Evolutionary conservation across 2,888 invertebrate species (phyloP), one percentile per base, ranked within the genome.

Genomic region (Azorinus chamasolen): DNA sequence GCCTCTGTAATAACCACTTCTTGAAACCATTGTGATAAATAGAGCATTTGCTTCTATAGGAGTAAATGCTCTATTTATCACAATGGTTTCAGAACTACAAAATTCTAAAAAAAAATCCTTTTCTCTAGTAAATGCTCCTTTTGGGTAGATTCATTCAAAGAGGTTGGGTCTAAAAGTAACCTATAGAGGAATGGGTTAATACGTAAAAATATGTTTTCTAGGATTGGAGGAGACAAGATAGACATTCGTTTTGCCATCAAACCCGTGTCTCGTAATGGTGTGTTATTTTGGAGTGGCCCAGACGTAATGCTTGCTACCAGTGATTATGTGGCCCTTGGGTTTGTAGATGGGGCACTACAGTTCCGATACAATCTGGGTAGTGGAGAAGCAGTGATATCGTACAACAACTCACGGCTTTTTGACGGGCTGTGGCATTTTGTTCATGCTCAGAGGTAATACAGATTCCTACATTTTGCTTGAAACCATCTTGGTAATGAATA

Each of bases 191-290:
- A n/a, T n/a, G n/a, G n/a, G n/a, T n/a, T n/a, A n/a, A n/a, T n/a
- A n/a, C n/a, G n/a, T n/a, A n/a, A n/a, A n/a, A n/a, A n/a, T 59
- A 22, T 57, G 8, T 32, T 66, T 66, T 74, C 88, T 16, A 96
- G 97, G 92, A 94, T 98, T 84, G 95, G 96, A 73, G 96, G 97
- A 89, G 96, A 96, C 93, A 96, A 96, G 83, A 95, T 97, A 85
- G 97, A 97, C 93, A 96, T 98, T 90, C 97, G 97, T 94, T 95
- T 98, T 93, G 94, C 97, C 85, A 96, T 98, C 93, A 95, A 96
- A 82, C 95, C 96, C 59, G 95, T 95, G 84, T 94, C 95, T 1
- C 93, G 95, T 27, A 94, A 95, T 88, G 98, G 97, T 0, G 94
- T 98, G 77, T 94, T 98, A 48, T 94, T 98, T 76, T 98, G 97